Base-by-base conservation (phyloP, 64 coral and sea anemone species). In the Pachyseris speciosa region DNA sequence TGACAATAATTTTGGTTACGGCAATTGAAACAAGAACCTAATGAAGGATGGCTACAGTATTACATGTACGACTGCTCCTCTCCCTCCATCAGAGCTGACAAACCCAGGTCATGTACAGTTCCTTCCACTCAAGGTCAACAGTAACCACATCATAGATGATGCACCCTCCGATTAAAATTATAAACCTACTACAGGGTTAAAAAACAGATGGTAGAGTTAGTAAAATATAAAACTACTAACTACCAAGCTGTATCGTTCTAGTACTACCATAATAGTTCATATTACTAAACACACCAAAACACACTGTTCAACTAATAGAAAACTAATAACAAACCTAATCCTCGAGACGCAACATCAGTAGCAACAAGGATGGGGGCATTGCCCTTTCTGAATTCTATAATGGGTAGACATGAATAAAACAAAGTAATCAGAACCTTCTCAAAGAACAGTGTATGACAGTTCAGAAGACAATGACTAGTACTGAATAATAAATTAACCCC, bases 321-420 rank as follows among this genome's bases (percentile, higher is more conserved):
- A 31, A 28, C n/a, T n/a, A 20, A 49, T 13, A n/a, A 91, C 94
- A 93, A 90, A 99, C 97, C 97, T 95, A 99, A 86, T 50, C 97
- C 97, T 75, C 97, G 61, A 0, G 97, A 99, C 13, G 97, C 97
- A 86, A 99, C 97, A 95, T 99, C 97, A 86, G 97, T 99, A 84
- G 97, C 97, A 80, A 99, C 94, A 11, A 99, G 83, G 66, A 99
- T 99, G 44, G 97, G 97, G 44, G 97, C 93, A 72, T 99, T 94
- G 29, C 97, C 97, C 29, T 78, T 93, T 50, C 97, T 83, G 59
- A 99, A 99, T 84, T 99, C 97, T 99, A 69, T 28, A 72, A 89
- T 32, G 68, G 1, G 71, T 10, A 57, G 19, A 57, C 15, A 41
- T 53, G 36, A 13, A 64, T 58, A 41, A 59, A 40, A 41, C n/a